phyloP scores from a whole-genome alignment of 2,113 vertebrate genomes.

The Nothocercus nigrocapillus region DNA sequence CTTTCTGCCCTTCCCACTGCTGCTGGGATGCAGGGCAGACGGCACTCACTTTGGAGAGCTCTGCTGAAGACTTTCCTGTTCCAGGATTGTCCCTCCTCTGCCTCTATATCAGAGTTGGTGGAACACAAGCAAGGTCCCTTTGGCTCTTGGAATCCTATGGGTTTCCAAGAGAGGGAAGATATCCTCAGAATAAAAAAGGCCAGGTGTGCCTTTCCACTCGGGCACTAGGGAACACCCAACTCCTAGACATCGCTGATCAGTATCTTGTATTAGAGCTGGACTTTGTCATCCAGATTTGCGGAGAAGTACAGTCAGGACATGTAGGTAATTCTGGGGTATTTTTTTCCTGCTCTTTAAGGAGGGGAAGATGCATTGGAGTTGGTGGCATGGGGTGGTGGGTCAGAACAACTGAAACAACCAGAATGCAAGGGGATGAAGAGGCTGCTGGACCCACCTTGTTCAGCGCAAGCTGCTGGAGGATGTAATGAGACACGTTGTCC shows the following conservation, averaged over 20 bases:
- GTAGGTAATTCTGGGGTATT: neutral
- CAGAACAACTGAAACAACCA: neutral
- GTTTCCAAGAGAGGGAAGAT: no score
- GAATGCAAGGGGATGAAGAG: neutral
- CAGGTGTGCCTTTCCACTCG: no score
- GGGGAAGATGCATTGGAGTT: neutral
- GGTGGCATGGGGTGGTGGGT: neutral
- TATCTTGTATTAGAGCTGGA: no score
- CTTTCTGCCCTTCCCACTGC: neutral
- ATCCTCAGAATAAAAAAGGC: no score
- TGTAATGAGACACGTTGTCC: conserved; percentile 78
- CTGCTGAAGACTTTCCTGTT: neutral
- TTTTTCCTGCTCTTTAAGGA: neutral
- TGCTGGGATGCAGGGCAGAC: neutral
- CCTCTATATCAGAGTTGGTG: neutral
- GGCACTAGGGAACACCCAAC: no score
- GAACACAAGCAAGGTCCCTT: neutral
- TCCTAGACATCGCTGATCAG: no score
- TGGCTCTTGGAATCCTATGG: no score
- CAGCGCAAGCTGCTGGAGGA: conserved; percentile 74
- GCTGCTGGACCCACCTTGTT: conserved; percentile 75
- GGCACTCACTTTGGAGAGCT: neutral
- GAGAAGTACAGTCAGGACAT: no score
- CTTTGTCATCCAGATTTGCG: no score
- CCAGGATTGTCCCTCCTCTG: neutral